These are phyloP conservation scores for Sebastes itinus DNA, from an alignment of 2,797 vertebrate species.

Conservation along the genomic window DNA sequence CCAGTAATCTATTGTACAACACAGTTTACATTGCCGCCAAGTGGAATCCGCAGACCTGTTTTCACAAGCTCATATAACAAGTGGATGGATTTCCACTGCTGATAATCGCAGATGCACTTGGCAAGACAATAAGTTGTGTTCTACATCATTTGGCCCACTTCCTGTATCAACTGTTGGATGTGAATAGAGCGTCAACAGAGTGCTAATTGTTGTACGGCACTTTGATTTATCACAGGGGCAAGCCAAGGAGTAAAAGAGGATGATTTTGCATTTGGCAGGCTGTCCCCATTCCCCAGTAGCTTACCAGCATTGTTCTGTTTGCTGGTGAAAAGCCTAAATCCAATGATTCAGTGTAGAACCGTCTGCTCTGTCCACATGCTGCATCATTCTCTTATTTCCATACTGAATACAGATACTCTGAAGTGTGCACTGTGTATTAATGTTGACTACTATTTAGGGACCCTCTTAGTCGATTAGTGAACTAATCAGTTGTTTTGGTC, in stretches of 20 bases:
- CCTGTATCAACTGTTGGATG: conserved; percentile 74
- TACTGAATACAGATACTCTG: conserved; percentile 11
- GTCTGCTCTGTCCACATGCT: conserved; percentile 32
- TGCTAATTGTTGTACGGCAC: conserved; percentile 73
- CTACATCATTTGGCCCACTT: conserved; percentile 74
- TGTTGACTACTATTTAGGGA: neutral
- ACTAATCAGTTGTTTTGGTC: neutral
- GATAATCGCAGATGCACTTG: conserved; percentile 74
- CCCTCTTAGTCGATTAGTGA: too few species aligned
- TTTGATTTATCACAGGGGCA: conserved; percentile 68
- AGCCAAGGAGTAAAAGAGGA: conserved; percentile 68
- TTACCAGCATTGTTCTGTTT: conserved; percentile 49
- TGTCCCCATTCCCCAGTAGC: conserved; percentile 50
- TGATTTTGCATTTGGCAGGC: conserved; percentile 72
- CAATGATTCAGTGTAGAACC: conserved; percentile 19
- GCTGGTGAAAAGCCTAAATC: conserved; percentile 52
- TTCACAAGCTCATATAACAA: conserved; percentile 70
- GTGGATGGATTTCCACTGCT: conserved; percentile 64
- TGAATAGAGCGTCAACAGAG: conserved; percentile 73
- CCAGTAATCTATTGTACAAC: conserved; percentile 51
- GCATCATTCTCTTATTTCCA: conserved; percentile 19
- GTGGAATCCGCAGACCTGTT: conserved; percentile 55
- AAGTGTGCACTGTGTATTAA: neutral
- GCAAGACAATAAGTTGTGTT: conserved; percentile 73
- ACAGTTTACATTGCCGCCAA: conserved; percentile 42